Base-by-base conservation (phyloP, 2,113 vertebrate genomes). In the Trachemys scripta region DNA sequence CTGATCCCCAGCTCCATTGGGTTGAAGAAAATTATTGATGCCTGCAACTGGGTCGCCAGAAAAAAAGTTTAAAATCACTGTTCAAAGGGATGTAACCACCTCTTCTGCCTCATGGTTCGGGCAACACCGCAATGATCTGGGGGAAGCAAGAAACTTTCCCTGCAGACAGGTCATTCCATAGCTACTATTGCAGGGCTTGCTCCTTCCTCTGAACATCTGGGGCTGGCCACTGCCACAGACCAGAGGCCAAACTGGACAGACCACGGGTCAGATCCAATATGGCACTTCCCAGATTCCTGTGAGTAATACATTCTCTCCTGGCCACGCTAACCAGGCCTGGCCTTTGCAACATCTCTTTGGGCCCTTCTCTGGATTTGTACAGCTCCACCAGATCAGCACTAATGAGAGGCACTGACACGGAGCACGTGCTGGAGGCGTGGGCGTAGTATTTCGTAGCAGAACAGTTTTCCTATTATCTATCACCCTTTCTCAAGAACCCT, bases 401-500 rank as follows among this genome's bases (percentile, higher is more conserved):
- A 76, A 81, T 0, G 10, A 80, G 84, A 85, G 50, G 24, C 49
- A 76, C 62, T 87, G 95, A 62, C 82, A 69, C 0, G 0, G 45
- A 94, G 82, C 56, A 54, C 54, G 2, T 87, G 85, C 38, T 81
- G 1, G 25, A 42, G 38, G 38, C 22, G 11, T 12, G 38, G 38
- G 38, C 12, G 51, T 47, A 38, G 50, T 2, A 75, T n/a, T 29
- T 47, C 47, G n/a, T 22, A 62, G 45, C 11, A 54, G 27, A 75
- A 45, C 45, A 12, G 5, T 84, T 20, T 84, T 59, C 42, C 49
- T 7, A 1, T 59, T 87, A 82, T 65, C 88, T 59, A 90, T 35
- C 14, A 54, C 20, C 20, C 16, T 90, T 92, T 91, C 90, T 80
- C 72, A 97, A 90, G 88, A 38, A 88, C 65, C 35, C 50, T 8